phyloP scores from a whole-genome alignment of 2,888 invertebrate species.

The Plagodis dolabraria region DNA sequence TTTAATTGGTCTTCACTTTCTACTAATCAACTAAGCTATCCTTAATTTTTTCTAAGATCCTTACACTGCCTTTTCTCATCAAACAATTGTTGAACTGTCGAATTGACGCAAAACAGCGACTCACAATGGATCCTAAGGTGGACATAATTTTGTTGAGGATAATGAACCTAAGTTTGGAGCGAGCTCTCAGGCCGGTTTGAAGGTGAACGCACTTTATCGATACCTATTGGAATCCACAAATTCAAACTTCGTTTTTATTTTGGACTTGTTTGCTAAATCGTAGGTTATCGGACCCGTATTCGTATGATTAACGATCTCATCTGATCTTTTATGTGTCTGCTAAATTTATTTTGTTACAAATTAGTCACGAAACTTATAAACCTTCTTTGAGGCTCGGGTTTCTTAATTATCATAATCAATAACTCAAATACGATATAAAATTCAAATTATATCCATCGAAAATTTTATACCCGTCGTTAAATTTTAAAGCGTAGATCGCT shows the following conservation, averaged over 20 bases:
- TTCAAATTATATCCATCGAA: conserved; percentile 10
- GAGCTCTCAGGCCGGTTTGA: conserved; percentile 73
- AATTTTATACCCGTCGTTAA: background rate
- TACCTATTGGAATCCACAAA: conserved; percentile 72
- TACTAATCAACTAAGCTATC: too few relatives aligned
- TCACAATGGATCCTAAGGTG: conserved; percentile 59
- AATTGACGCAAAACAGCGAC: conserved; percentile 42
- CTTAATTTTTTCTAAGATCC: too few relatives aligned
- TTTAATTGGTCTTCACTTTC: too few relatives aligned
- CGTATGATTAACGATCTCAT: conserved; percentile 63
- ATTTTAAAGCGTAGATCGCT: background rate
- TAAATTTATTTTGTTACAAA: conserved; percentile 21
- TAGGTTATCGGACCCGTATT: conserved; percentile 72
- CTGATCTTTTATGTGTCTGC: conserved; percentile 44
- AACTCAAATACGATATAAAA: conserved; percentile 14
- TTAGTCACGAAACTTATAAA: conserved; percentile 23
- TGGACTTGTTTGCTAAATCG: conserved; percentile 69
- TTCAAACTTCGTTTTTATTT: conserved; percentile 66
- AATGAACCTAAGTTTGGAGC: conserved; percentile 72
- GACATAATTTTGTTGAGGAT: conserved; percentile 67
- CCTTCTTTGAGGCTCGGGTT: conserved; percentile 5
- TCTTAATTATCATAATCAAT: conserved; percentile 12
- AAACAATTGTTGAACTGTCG: conserved; percentile 36
- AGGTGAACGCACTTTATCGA: conserved; percentile 75
- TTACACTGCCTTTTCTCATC: too few relatives aligned